Conservation (phyloP, 2,113 vertebrate species). For the Tetraodon nigroviridis region DNA sequence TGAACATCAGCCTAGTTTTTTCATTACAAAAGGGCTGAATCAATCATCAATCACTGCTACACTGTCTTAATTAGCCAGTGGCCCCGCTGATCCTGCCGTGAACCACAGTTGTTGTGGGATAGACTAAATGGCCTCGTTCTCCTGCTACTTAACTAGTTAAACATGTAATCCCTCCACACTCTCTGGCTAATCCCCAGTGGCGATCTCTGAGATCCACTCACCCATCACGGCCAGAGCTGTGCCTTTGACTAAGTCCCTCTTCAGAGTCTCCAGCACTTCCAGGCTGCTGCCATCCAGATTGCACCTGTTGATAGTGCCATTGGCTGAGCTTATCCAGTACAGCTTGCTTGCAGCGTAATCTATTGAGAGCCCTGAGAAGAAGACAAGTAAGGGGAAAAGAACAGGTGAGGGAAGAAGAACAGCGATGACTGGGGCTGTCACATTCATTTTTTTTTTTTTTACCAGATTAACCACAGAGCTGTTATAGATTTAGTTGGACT, state of each 20-base stretch:
- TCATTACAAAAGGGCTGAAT: conserved; percentile 54
- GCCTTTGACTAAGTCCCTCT: conserved; percentile 89
- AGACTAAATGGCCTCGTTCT: conserved; percentile 28
- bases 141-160: conserved; percentile 54
- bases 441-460: background rate
- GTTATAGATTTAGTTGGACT: too few species aligned
- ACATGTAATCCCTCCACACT: conserved; percentile 59
- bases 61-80: conserved; percentile 63
- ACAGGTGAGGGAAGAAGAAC: conserved; percentile 1
- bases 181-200: conserved; percentile 48
- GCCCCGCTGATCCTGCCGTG: background rate
- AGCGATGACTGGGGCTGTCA: background rate
- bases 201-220: conserved; percentile 74
- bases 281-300: conserved; percentile 90
- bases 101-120: conserved; percentile 10
- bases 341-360: conserved; percentile 91
- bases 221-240: conserved; percentile 96
- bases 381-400: conserved; percentile 15
- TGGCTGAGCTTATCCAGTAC: conserved; percentile 98
- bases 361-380: conserved; percentile 85
- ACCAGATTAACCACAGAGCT: too few species aligned
- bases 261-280: conserved; percentile 92
- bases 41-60: conserved; percentile 62
- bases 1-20: conserved; percentile 56
- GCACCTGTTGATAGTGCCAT: conserved; percentile 97